Percentiles rank a stretch among this genome's conserved stretches.
Evolutionary conservation across 2,113 vertebrate genomes (phyloP).

Genomic region (Myotis yumanensis): DNA sequence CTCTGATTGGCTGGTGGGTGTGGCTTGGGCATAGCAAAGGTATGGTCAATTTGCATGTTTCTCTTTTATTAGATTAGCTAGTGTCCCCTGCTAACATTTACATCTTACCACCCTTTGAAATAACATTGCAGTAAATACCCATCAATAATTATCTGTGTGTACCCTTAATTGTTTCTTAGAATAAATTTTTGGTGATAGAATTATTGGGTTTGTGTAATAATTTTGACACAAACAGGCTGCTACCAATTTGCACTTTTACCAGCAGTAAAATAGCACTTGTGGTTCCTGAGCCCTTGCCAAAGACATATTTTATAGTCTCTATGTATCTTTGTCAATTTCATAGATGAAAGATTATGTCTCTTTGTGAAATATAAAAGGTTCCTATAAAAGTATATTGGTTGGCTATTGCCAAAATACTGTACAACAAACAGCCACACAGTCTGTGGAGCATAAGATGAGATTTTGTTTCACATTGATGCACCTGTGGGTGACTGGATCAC

Average conservation of each 20-base stretch:
- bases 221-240: background rate
- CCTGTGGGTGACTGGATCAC: background rate
- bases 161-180: background rate
- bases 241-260: background rate
- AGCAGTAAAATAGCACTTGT: background rate
- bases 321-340: background rate
- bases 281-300: background rate
- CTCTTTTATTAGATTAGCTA: too few species aligned
- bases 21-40: too few species aligned
- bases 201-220: background rate
- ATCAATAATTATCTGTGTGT: background rate
- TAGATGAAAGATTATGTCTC: background rate
- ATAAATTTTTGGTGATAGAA: background rate
- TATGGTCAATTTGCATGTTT: too few species aligned
- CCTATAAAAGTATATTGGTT: conserved; percentile 10
- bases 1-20: too few species aligned
- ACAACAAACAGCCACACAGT: background rate
- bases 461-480: background rate
- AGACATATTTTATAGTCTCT: background rate
- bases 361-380: conserved; percentile 31
- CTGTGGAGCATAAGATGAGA: background rate
- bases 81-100: background rate
- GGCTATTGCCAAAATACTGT: background rate
- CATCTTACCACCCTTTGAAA: background rate
- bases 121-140: background rate